phyloP scores from a whole-genome alignment of 2,797 vertebrate genomes.

The Typhlichthys subterraneus region DNA sequence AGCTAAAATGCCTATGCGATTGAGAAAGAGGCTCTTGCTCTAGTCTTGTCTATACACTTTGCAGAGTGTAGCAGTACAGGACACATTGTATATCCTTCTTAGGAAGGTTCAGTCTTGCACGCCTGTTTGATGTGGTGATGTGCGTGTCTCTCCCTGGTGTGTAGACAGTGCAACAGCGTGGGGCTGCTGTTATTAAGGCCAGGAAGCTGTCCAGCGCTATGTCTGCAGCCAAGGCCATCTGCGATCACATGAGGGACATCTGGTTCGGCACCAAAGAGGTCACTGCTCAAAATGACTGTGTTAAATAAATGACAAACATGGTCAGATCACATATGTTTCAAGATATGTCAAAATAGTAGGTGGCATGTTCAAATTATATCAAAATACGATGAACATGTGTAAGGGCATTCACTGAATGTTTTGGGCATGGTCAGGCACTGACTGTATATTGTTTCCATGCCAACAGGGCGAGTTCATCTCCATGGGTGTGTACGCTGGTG shows the following conservation, averaged over 20 bases:
- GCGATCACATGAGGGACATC: slow-evolving; percentile 93
- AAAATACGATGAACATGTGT: too few species aligned
- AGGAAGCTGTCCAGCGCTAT: slow-evolving; percentile 96
- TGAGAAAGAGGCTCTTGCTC: too few species aligned
- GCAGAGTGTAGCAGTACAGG: too few species aligned
- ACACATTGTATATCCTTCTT: not conserved
- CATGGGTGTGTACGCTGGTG: slow-evolving; percentile 92
- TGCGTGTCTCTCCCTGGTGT: not conserved
- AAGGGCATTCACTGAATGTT: too few species aligned
- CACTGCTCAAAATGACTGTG: slow-evolving; percentile 15
- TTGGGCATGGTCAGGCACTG: too few species aligned
- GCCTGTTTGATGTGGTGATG: not conserved
- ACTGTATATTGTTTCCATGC: not conserved
- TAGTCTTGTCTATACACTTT: too few species aligned
- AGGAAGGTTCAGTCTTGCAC: too few species aligned
- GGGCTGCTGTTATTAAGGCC: slow-evolving; percentile 94
- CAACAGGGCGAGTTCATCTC: slow-evolving; percentile 91
- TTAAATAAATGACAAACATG: not conserved
- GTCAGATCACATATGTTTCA: not conserved
- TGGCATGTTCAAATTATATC: too few species aligned
- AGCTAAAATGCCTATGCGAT: too few species aligned
- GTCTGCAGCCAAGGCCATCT: slow-evolving; percentile 97
- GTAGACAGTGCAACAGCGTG: slow-evolving; percentile 93
- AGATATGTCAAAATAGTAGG: too few species aligned
- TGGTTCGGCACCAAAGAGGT: slow-evolving; percentile 95